These are phyloP conservation scores for Lasioglossum vierecki DNA, from an alignment of 2,888 invertebrate species.

Conservation along the genomic window DNA sequence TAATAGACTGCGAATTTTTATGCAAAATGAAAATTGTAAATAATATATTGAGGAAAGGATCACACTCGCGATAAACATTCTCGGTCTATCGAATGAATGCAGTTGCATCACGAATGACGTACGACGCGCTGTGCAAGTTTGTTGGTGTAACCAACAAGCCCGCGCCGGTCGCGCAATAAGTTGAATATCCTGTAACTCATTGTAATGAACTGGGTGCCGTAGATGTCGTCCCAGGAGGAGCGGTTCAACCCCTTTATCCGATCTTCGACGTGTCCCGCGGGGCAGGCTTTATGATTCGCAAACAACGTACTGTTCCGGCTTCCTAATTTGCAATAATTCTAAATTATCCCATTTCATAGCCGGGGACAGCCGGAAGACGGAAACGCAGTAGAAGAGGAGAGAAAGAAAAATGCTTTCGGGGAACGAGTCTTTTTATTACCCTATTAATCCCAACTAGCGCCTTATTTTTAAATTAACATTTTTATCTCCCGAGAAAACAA, in stretches of 20 bases:
- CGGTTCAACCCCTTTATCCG: conserved; percentile 61
- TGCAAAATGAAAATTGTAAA: too few species aligned
- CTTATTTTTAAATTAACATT: conserved; percentile 83
- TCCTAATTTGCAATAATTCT: conserved; percentile 78
- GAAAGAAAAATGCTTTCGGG: conserved; percentile 72
- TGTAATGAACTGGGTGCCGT: conserved; percentile 26
- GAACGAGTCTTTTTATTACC: conserved; percentile 80
- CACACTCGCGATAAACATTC: background rate
- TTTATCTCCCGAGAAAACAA: conserved; percentile 81
- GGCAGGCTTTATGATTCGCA: conserved; percentile 74
- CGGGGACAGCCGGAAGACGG: conserved; percentile 69
- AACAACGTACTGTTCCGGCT: conserved; percentile 71
- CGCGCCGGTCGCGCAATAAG: conserved; percentile 2
- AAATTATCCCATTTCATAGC: conserved; percentile 78
- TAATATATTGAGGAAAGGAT: too few species aligned
- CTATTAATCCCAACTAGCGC: conserved; percentile 82
- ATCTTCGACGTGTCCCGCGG: conserved; percentile 64
- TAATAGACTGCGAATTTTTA: too few species aligned
- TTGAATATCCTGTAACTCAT: conserved; percentile 37
- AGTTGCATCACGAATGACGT: background rate
- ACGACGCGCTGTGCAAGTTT: background rate
- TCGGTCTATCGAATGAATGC: background rate
- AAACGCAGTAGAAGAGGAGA: conserved; percentile 66
- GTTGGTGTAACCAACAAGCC: background rate
- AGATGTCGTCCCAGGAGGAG: conserved; percentile 44